A percentile compares a stretch with the other conserved stretches of the same genome.
Evolutionary conservation across 2,113 vertebrate genomes (phyloP).

Genomic region (Nesoenas mayeri): DNA sequence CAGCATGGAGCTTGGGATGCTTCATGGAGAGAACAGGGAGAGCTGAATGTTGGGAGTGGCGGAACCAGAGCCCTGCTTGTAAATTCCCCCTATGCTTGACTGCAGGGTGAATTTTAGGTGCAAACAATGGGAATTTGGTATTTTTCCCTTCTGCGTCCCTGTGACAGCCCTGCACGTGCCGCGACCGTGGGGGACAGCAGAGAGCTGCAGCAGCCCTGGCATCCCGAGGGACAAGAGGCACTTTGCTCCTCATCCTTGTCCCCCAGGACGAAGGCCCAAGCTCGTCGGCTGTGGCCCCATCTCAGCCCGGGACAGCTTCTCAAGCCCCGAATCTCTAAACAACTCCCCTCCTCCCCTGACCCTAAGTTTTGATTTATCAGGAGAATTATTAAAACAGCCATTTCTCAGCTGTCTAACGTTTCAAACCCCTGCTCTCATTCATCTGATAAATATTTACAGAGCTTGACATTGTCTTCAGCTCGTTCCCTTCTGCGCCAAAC

Average conservation of each 20-base stretch:
- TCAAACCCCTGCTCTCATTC: conserved; percentile 77
- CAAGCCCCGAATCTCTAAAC: conserved; percentile 66
- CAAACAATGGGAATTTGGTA: not conserved
- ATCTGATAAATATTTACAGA: conserved; percentile 80
- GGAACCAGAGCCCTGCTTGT: not conserved
- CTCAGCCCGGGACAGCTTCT: not conserved
- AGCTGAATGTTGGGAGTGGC: not conserved
- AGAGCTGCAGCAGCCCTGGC: not conserved
- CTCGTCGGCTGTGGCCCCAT: not conserved
- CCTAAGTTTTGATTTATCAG: conserved; percentile 73
- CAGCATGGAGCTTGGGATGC: rapidly evolving
- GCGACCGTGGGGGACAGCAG: rapidly evolving
- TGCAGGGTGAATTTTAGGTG: not conserved
- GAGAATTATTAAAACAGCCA: conserved; percentile 78
- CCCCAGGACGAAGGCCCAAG: not conserved
- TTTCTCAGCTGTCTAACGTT: conserved; percentile 79
- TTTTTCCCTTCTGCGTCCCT: not conserved
- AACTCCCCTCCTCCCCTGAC: conserved; percentile 31
- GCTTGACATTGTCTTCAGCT: conserved; percentile 77
- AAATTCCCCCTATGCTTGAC: not conserved
- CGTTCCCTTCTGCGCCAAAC: conserved; percentile 71
- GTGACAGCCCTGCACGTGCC: not conserved
- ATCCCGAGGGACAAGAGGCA: rapidly evolving
- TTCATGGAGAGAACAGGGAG: not conserved
- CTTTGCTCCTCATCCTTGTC: not conserved